Evolutionary conservation across 1,140 invertebrate genomes (phyloP), one percentile per base, ranked within the genome.

Genomic region (Brachionus rubens): DNA sequence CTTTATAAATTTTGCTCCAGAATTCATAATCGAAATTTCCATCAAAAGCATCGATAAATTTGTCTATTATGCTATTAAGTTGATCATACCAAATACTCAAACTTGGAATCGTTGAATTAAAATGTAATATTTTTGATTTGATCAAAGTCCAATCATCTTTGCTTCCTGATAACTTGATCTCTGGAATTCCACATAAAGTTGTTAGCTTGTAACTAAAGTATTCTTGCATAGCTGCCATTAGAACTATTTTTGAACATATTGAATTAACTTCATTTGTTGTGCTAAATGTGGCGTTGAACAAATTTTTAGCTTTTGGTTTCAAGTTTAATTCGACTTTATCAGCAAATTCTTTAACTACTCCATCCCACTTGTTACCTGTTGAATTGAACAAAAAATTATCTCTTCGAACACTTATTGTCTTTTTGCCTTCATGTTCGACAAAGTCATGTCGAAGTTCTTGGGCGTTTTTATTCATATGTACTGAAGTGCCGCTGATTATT

Each of bases 391-490:
- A 4, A 72, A 72, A 72, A 48, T 28, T 36, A 36, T 72, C 46
- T 26, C 46, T 48, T 47, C 46, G n/a, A 5, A 72, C 40, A 26
- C 48, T 48, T 19, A 75, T 36, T 9, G 14, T 30, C 54, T 75
- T 75, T 54, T 75, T 54, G 3, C 26, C 70, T 54, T 54, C 50
- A 75, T 75, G 70, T 24, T 75, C 70, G 24, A 75, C 70, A 40
- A 75, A 75, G 2, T 24, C 26, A 28, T 16, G 0, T 21, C 70
- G 2, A n/a, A 75, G n/a, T 30, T 75, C n/a, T 24, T 75, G 48
- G 16, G 70, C 26, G 19, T 75, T 54, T 16, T 24, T 9, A 30
- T 75, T 52, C 10, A 75, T 75, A 26, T 75, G 43, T 16, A 33
- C 10, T 7, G 70, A 54, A 41, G 28, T 28, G n/a, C 48, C 48